These are phyloP conservation scores for Heliothis subflexa DNA, from an alignment of 1,140 invertebrate genomes.

Conservation along the genomic window DNA sequence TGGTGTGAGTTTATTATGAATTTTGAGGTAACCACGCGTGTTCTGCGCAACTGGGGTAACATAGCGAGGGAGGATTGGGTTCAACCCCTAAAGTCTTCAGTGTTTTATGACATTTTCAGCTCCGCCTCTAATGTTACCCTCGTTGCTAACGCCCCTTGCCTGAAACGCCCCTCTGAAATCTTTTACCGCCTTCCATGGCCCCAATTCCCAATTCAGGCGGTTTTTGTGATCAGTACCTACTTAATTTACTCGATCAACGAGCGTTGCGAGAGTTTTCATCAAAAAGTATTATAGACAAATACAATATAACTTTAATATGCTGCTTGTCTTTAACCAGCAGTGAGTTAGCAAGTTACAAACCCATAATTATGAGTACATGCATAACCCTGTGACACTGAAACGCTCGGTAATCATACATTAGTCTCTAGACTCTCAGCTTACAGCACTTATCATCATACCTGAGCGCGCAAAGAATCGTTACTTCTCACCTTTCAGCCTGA, in stretches of 20 bases:
- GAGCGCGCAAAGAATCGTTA: not conserved
- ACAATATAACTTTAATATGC: too few species aligned
- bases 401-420: not conserved
- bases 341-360: too few species aligned
- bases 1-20: too few species aligned
- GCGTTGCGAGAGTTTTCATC: too few species aligned
- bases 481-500: conserved; percentile 20
- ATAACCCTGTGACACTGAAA: too few species aligned
- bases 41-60: too few species aligned
- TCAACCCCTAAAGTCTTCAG: not conserved
- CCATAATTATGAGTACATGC: too few species aligned
- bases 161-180: conserved; percentile 27
- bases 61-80: not conserved
- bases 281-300: too few species aligned
- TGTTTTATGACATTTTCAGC: conserved; percentile 4
- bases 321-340: too few species aligned
- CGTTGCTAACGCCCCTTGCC: conserved; percentile 4
- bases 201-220: not conserved
- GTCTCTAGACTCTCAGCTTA: not conserved
- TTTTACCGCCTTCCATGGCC: conserved; percentile 7
- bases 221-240: too few species aligned
- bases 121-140: conserved; percentile 27
- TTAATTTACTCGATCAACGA: too few species aligned
- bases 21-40: too few species aligned
- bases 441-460: not conserved